Evolutionary conservation across 2,888 invertebrate species (phyloP), one percentile per base, ranked within the genome.

Genomic region (Eupithecia inturbata): DNA sequence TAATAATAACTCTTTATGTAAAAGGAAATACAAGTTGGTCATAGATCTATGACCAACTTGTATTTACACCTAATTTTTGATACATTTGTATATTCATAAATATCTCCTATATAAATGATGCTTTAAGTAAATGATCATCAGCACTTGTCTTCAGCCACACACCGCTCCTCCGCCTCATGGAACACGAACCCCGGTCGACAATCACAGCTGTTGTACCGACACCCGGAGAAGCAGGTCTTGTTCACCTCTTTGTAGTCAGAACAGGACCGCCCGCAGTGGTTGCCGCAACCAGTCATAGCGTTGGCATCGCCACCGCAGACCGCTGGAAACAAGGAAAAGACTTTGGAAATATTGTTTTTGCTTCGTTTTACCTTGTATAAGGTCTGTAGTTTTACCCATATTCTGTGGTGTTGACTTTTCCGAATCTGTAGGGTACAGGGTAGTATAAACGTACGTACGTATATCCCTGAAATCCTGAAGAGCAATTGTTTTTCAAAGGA

Each of bases 231-330:
- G 74, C 92, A 92, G 0, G 87, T 90, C 73, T 91, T 91, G 80
- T 91, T 89, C 1, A 81, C 76, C 5, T 89, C 87, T 49, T 78
- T 83, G 78, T 88, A 86, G 78, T 92, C 92, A 0, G 89, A 87
- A 68, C 92, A 92, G 3, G 84, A 86, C 73, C 87, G 87, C 3
- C 91, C 91, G 74, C 92, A 92, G 76, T 88, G 86, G 82, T 91
- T 90, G 0, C 91, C 91, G 71, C 92, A 92, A 12, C 92, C 92
- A 0, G 87, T 84, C 3, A 86, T 88, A 0, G 92, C 91, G 72
- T 91, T 91, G 67, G 74, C 77, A 71, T 92, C 91, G 0, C 87
- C 88, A 3, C 85, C 84, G 76, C 92, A 92, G 0, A 85, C 88
- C 28, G 77, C 78, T 76, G 73, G 68, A 68, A 75, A 5, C 10